These are phyloP conservation scores for Thecophora atra DNA, from an alignment of 2,888 invertebrate genomes.

Conservation along the genomic window DNA sequence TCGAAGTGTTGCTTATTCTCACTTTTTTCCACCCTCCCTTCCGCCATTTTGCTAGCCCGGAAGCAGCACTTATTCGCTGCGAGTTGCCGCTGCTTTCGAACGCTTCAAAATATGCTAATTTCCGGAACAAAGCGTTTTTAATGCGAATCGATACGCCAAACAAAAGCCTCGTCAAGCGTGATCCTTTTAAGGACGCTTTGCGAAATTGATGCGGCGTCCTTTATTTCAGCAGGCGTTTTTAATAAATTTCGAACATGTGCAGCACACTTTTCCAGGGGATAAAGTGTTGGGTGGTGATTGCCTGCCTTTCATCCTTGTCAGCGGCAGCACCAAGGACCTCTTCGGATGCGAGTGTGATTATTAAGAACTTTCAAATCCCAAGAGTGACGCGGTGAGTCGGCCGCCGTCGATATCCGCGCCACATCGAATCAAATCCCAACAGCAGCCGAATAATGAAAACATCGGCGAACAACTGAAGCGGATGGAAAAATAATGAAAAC, in stretches of 20 bases:
- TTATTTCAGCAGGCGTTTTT: conserved; percentile 52
- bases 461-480: conserved; percentile 51
- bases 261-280: conserved; percentile 24
- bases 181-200: conserved; percentile 41
- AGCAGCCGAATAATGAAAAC: conserved; percentile 33
- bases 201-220: conserved; percentile 50
- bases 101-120: conserved; percentile 34
- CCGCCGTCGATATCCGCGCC: conserved; percentile 24
- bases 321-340: not conserved
- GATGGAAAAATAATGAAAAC: conserved; percentile 65
- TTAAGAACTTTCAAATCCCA: conserved; percentile 46
- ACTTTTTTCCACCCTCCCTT: not conserved
- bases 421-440: conserved; percentile 39
- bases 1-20: not conserved
- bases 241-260: conserved; percentile 62
- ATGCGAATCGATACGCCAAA: conserved; percentile 28
- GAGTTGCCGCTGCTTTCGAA: not conserved
- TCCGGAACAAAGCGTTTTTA: conserved; percentile 16
- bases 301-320: not conserved
- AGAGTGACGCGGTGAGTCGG: conserved; percentile 34
- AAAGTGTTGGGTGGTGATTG: not conserved
- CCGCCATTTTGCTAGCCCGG: not conserved
- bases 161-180: not conserved
- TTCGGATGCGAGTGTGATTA: conserved; percentile 45
- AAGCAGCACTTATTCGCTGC: not conserved